Evolutionary conservation across 2,113 vertebrate species (phyloP), one percentile per base, ranked within the genome.

Genomic region (Daphoenositta chrysoptera): DNA sequence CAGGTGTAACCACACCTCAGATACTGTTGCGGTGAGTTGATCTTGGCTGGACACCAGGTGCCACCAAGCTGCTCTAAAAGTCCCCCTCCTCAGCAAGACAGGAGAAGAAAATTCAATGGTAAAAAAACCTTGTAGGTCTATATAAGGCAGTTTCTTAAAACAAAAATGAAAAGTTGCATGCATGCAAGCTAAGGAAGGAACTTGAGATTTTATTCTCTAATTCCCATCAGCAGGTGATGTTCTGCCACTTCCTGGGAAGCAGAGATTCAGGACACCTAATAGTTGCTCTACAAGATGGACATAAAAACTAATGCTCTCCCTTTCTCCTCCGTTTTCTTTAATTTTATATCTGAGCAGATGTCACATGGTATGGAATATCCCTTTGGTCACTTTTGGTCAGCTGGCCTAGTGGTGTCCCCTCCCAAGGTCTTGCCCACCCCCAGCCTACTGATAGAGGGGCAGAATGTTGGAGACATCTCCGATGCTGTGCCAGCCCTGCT

Each of bases 391-490:
- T 40, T 35, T 71, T 16, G n/a, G 3, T 35, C 30, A 47, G 30
- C 16, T 47, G 56, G 23, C n/a, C 23, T 30, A 13, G n/a, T 7
- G 2, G 13, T 30, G 28, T n/a, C 13, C 24, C 13, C 27, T 60
- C 39, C 45, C 64, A 16, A 24, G n/a, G 13, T 20, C n/a, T 30
- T 61, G 47, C n/a, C n/a, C 47, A 20, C 8, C 8, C 15, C 12
- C 26, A 42, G 26, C 8, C 66, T 10, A 16, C 11, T 2, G 21
- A 31, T 53, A 17, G 8, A 61, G 27, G 8, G 26, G 26, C 39
- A 61, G 66, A 61, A 44, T 7, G 4, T 8, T 53, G 35, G 47
- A 53, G 47, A n/a, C 22, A 45, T 24, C 0, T 0, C 8, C 0
- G 0, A 13, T 11, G 57, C 57, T 57, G 54, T 37, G 39, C 39